phyloP scores from a whole-genome alignment of 2,797 vertebrate species.

The Myotis planiceps region DNA sequence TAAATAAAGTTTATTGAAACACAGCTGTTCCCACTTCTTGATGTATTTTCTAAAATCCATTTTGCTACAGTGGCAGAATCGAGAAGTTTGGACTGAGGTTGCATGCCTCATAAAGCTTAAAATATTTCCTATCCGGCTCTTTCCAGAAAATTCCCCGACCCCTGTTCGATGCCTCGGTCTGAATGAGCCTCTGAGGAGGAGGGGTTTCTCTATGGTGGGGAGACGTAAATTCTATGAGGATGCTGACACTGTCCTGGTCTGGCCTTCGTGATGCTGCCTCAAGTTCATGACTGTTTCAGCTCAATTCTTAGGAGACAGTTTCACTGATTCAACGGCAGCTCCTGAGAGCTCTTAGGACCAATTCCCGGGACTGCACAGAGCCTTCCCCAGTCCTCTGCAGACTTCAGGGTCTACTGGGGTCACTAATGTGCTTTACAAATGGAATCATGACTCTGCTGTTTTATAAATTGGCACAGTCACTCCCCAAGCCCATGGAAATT shows the following conservation, averaged over 20 bases:
- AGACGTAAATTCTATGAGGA: neutral
- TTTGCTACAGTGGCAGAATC: neutral
- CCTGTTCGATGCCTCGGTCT: neutral
- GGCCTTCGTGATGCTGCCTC: neutral
- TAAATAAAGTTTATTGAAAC: neutral
- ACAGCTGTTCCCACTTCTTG: neutral
- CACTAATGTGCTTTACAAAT: neutral
- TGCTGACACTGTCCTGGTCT: rapidly evolving
- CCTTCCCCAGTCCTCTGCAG: neutral
- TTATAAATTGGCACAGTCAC: neutral
- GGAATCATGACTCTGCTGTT: neutral
- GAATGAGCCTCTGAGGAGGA: neutral
- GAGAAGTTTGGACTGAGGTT: neutral
- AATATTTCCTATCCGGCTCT: neutral
- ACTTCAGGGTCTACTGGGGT: neutral
- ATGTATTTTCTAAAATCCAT: neutral
- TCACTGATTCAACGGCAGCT: neutral
- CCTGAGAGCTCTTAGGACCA: neutral
- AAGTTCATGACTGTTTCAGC: neutral
- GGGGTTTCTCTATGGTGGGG: neutral
- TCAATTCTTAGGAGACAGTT: neutral
- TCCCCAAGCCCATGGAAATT: neutral
- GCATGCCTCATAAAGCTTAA: neutral
- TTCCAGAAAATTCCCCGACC: neutral
- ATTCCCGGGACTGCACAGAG: too few relatives aligned